These are phyloP conservation scores for Brachystomella parvula DNA, from an alignment of 1,140 invertebrate species.

Conservation along the genomic window DNA sequence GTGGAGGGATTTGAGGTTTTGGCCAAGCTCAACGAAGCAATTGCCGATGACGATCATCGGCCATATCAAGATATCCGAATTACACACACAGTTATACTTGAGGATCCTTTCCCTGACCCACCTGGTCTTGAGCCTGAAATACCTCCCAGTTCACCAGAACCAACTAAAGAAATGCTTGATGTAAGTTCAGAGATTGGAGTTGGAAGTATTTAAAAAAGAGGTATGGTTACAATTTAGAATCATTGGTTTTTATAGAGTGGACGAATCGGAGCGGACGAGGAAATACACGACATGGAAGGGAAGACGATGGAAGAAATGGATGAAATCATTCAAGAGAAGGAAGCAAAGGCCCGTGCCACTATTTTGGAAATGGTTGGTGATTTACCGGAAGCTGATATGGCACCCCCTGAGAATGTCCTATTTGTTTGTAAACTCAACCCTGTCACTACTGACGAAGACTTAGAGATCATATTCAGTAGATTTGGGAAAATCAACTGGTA, in stretches of 20 bases:
- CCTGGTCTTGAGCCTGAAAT: constrained; percentile 53
- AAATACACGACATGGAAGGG: constrained; percentile 82
- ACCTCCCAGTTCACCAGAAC: constrained; percentile 79
- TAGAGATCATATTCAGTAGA: constrained; percentile 95
- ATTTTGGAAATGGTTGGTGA: constrained; percentile 98
- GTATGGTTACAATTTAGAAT: constrained; percentile 12
- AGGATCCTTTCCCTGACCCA: constrained; percentile 93
- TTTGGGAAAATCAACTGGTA: constrained; percentile 85
- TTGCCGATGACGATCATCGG: constrained; percentile 81
- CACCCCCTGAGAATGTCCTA: constrained; percentile 96
- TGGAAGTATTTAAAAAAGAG: neutral
- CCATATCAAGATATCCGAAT: constrained; percentile 96
- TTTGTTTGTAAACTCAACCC: constrained; percentile 99
- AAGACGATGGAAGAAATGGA: constrained; percentile 72
- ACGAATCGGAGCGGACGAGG: constrained; percentile 88
- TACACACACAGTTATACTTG: constrained; percentile 90
- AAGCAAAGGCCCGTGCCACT: constrained; percentile 91
- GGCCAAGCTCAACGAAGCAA: constrained; percentile 80
- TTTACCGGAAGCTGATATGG: constrained; percentile 91
- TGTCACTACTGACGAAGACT: constrained; percentile 93
- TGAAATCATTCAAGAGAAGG: constrained; percentile 80
- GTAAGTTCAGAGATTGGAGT: constrained; percentile 43
- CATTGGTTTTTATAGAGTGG: constrained; percentile 61
- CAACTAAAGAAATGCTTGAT: constrained; percentile 64
- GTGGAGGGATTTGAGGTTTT: constrained; percentile 86